These are phyloP conservation scores for Caenorhabditis auriculariae DNA, from an alignment of 2,888 invertebrate species.

Conservation along the genomic window DNA sequence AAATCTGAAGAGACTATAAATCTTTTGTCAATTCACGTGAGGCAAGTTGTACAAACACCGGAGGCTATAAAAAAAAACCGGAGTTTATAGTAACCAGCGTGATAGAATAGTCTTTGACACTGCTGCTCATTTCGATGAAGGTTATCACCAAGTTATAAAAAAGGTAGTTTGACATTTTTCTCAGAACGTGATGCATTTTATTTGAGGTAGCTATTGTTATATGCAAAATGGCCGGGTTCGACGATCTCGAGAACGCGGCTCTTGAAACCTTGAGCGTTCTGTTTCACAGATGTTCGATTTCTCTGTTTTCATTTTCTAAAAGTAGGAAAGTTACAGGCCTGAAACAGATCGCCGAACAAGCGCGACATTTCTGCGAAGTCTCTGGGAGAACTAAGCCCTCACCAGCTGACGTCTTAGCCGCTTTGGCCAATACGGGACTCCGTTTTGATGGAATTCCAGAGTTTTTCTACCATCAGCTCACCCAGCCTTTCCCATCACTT, in stretches of 20 bases:
- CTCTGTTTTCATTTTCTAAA: background rate
- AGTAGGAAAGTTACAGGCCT: conserved; percentile 24
- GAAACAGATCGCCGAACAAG: conserved; percentile 27
- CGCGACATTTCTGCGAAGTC: conserved; percentile 27
- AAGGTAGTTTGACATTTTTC: conserved; percentile 9
- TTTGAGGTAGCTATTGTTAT: conserved; percentile 13
- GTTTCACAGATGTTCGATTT: conserved; percentile 19
- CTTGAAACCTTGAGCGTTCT: conserved; percentile 21
- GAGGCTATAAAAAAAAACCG: no score
- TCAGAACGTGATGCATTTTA: background rate
- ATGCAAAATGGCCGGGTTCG: conserved; percentile 17
- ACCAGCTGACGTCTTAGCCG: conserved; percentile 43
- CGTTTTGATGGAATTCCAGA: conserved; percentile 29
- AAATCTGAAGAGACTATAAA: no score
- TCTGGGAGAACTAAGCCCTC: conserved; percentile 43
- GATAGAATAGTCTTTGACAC: no score
- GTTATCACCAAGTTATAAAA: conserved; percentile 25
- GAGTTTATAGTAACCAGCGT: no score
- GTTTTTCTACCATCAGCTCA: conserved; percentile 16
- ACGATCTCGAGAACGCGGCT: conserved; percentile 21
- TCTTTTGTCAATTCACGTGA: no score
- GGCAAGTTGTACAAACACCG: no score
- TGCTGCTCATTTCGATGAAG: no score
- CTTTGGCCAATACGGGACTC: conserved; percentile 39
- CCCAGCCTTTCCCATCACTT: conserved; percentile 14